Evolutionary conservation across 2,113 vertebrate species (phyloP), one percentile per base, ranked within the genome.

Genomic region (Callithrix jacchus): DNA sequence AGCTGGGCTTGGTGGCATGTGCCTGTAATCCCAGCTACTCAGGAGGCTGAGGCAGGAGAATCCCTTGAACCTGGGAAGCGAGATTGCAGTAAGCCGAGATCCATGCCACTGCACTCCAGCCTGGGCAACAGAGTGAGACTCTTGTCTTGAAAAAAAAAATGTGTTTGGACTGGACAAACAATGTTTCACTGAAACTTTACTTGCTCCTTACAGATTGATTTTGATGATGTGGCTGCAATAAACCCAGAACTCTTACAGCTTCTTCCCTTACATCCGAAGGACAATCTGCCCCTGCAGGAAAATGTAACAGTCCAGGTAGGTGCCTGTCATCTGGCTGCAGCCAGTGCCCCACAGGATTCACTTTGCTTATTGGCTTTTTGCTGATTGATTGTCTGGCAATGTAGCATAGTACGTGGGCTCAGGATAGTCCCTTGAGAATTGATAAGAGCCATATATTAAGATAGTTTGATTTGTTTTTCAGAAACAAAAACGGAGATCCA

Each of bases 221-320:
- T 99, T 95, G 91, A 95, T 45, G 99, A 99, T 91, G 96, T 99
- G 80, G 64, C 98, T 61, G 66, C 97, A 89, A 95, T 98, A 98
- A 99, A 99, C 92, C 98, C 98, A 87, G 98, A 98, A 56, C 97
- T 99, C 70, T 87, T 95, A 70, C 97, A 97, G 30, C 56, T 92
- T 35, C 93, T 97, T 81, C 95, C 97, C 68, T 98, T 97, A 82
- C 81, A 98, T 89, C 94, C 66, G 0, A 99, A 99, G 94, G 98
- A 98, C 74, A 98, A 97, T 89, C 89, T 98, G 96, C 98, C 98
- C 89, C 86, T 99, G 49, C 98, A 98, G 95, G 98, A 98, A 87
- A 99, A 98, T 93, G 97, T 98, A 96, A 93, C 97, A 2, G 42
- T 89, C 37, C 98, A 98, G 98, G 99, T 99, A 98, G 92, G 98